Percentiles rank a stretch among this genome's conserved stretches.
These are phyloP conservation scores for Geophilus truncorum DNA, from an alignment of 2,888 invertebrate species.

Conservation along the genomic window DNA sequence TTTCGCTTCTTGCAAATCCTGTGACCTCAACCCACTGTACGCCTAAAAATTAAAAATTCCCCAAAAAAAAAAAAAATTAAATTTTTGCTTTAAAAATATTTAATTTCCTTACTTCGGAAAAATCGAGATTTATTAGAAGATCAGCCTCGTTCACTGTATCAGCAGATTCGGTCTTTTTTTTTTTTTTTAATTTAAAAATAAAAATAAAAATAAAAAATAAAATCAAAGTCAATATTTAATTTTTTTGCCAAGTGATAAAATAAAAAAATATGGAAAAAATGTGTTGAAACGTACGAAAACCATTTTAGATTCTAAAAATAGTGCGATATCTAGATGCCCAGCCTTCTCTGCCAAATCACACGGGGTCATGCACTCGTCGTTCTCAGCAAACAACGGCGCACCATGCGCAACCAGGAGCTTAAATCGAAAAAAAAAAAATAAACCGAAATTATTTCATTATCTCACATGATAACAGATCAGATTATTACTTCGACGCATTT, in stretches of 20 bases:
- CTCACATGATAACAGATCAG: not conserved
- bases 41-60: slow-evolving; percentile 43
- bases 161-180: slow-evolving; percentile 46
- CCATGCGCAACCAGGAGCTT: slow-evolving; percentile 57
- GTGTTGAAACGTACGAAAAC: slow-evolving; percentile 61
- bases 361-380: slow-evolving; percentile 59
- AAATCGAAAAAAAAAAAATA: not conserved
- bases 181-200: not conserved
- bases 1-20: slow-evolving; percentile 65
- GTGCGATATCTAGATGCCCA: slow-evolving; percentile 59
- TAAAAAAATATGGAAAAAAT: not conserved
- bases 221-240: no score
- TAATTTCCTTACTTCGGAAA: slow-evolving; percentile 33
- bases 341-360: slow-evolving; percentile 61
- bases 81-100: not conserved
- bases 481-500: slow-evolving; percentile 57
- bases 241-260: no score
- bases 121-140: slow-evolving; percentile 33
- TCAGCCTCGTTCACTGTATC: slow-evolving; percentile 55
- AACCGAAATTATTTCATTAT: not conserved
- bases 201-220: not conserved
- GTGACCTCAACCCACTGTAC: slow-evolving; percentile 60
- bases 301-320: slow-evolving; percentile 62
- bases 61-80: not conserved
- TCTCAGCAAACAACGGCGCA: slow-evolving; percentile 60